phyloP scores from a whole-genome alignment of 2,888 invertebrate genomes.

The Allophyes oxyacanthae region DNA sequence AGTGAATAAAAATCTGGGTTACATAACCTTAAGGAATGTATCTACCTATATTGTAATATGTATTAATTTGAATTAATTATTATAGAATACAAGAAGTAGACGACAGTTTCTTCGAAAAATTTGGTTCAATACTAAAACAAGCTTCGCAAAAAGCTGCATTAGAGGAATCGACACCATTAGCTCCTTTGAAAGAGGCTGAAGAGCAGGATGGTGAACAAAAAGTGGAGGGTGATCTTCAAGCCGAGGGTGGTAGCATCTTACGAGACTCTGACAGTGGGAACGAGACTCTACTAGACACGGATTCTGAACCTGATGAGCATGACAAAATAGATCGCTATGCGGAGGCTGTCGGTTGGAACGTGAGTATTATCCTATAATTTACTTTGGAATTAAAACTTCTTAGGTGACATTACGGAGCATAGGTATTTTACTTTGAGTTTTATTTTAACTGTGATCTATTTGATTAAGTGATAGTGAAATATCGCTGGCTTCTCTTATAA shows the following conservation, averaged over 20 bases:
- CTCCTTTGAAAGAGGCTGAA: conserved; percentile 83
- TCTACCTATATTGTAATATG: too few relatives aligned
- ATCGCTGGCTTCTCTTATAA: background rate
- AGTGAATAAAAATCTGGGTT: too few relatives aligned
- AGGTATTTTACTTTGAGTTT: too few relatives aligned
- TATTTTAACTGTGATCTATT: background rate
- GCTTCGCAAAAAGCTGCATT: conserved; percentile 89
- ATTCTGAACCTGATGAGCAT: conserved; percentile 91
- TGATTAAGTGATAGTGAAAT: background rate
- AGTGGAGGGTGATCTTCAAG: conserved; percentile 73
- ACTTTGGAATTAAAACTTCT: background rate
- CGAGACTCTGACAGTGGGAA: conserved; percentile 87
- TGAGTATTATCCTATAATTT: conserved; percentile 84
- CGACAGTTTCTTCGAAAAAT: conserved; percentile 95
- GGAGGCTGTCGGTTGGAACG: conserved; percentile 92
- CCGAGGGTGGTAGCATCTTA: conserved; percentile 75
- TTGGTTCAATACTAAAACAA: conserved; percentile 92
- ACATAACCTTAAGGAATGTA: too few relatives aligned
- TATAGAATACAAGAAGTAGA: conserved; percentile 94
- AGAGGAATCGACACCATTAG: conserved; percentile 88
- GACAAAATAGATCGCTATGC: conserved; percentile 90
- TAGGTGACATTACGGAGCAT: too few relatives aligned
- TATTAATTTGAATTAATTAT: conserved; percentile 57
- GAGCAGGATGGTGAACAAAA: conserved; percentile 83
- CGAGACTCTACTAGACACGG: conserved; percentile 90